These are phyloP conservation scores for Heterodera filipjevi DNA, from an alignment of 2,888 invertebrate genomes.

Conservation along the genomic window DNA sequence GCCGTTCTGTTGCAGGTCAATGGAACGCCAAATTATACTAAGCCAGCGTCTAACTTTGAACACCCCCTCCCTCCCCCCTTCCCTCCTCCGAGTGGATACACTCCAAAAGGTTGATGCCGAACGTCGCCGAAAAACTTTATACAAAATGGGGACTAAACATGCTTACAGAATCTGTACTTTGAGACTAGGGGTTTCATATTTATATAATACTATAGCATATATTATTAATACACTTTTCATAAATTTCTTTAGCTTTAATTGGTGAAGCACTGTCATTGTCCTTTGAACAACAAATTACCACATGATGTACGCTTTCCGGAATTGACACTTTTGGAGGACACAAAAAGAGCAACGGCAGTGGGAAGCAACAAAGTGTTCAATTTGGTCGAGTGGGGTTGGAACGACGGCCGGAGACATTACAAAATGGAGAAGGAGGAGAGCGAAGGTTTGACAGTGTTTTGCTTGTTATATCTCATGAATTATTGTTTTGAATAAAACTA, in stretches of 20 bases:
- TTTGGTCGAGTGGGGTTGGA: neutral
- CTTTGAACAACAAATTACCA: neutral
- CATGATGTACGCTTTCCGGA: neutral
- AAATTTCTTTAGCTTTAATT: neutral
- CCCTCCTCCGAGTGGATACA: too few relatives aligned
- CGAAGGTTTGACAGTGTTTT: neutral
- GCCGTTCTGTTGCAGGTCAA: neutral
- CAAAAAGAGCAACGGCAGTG: neutral
- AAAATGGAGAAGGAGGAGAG: neutral
- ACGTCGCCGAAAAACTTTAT: too few relatives aligned
- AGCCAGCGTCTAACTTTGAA: too few relatives aligned
- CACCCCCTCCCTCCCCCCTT: too few relatives aligned
- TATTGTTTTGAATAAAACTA: too few relatives aligned
- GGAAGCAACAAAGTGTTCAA: neutral
- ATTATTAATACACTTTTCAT: neutral
- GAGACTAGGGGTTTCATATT: neutral
- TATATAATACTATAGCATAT: too few relatives aligned
- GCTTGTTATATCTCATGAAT: too few relatives aligned
- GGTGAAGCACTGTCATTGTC: slow-evolving; percentile 1
- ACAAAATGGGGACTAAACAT: too few relatives aligned
- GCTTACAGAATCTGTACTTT: too few relatives aligned
- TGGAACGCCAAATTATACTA: too few relatives aligned
- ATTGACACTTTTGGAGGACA: neutral
- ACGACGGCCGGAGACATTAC: neutral
- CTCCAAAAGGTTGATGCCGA: too few relatives aligned